phyloP scores from a whole-genome alignment of 2,888 invertebrate species.

The Marasmarcha lunaedactyla region DNA sequence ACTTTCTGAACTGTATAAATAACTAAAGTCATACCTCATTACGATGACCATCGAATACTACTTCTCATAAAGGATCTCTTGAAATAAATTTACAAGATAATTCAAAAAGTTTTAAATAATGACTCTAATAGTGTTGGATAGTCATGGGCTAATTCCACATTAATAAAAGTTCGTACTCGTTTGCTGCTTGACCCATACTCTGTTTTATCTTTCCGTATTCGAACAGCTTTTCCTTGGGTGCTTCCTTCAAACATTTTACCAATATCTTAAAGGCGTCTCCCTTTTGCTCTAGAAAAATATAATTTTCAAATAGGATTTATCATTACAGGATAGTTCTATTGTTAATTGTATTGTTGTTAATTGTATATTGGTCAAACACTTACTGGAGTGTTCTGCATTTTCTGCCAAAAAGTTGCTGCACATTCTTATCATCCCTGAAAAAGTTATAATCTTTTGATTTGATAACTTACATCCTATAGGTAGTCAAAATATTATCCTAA shows the following conservation, averaged over 20 bases:
- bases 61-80: no score
- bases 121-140: no score
- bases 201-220: slow-evolving; percentile 27
- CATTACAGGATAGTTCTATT: background rate
- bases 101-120: no score
- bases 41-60: no score
- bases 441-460: no score
- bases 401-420: slow-evolving; percentile 45
- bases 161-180: slow-evolving; percentile 32
- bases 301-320: background rate
- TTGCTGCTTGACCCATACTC: slow-evolving; percentile 31
- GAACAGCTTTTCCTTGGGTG: slow-evolving; percentile 27
- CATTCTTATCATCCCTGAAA: slow-evolving; percentile 44
- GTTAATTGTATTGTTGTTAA: slow-evolving; percentile 1
- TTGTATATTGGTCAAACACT: slow-evolving; percentile 14
- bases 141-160: no score
- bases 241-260: slow-evolving; percentile 28
- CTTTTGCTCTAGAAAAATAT: slow-evolving; percentile 38
- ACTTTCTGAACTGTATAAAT: no score
- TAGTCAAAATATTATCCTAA: no score
- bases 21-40: no score
- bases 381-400: slow-evolving; percentile 44
- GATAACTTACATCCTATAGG: no score
- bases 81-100: no score
- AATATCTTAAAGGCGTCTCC: slow-evolving; percentile 40